A percentile compares a stretch with the other conserved stretches of the same genome.
These are phyloP conservation scores for Cotesia typhae DNA, from an alignment of 1,140 invertebrate genomes.

Conservation along the genomic window DNA sequence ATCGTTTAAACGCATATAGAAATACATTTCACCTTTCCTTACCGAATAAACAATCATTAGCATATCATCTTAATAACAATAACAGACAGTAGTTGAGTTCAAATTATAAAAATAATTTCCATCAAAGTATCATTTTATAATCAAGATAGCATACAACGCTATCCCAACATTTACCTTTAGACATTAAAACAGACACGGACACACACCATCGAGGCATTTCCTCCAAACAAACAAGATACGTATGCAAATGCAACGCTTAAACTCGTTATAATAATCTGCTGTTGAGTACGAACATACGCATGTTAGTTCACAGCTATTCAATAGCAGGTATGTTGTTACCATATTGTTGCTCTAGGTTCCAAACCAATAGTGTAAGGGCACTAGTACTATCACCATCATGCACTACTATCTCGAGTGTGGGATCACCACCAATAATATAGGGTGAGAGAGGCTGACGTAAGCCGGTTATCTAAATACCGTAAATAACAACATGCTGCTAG, in stretches of 20 bases:
- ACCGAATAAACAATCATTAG: no score
- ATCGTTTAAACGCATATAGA: neutral
- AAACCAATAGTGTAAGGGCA: constrained; percentile 18
- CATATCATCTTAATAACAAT: no score
- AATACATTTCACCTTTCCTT: no score
- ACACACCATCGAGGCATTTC: constrained; percentile 22
- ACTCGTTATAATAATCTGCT: constrained; percentile 48
- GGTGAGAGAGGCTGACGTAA: constrained; percentile 59
- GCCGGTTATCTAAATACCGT: constrained; percentile 66
- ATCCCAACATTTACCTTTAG: neutral
- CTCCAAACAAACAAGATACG: constrained; percentile 41
- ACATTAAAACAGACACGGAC: constrained; percentile 3
- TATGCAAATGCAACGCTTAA: constrained; percentile 44
- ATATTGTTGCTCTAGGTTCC: constrained; percentile 23
- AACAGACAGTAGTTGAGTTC: no score
- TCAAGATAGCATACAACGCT: no score
- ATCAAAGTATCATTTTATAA: no score
- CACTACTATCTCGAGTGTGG: constrained; percentile 45
- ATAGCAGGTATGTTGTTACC: constrained; percentile 3
- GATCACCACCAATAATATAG: constrained; percentile 55
- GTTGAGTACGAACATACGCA: constrained; percentile 17
- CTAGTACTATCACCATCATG: constrained; percentile 26
- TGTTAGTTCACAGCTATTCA: no score
- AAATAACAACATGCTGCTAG: constrained; percentile 61
- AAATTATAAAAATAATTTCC: no score